Evolutionary conservation across 2,888 invertebrate genomes (phyloP).

Genomic region (Crematogaster levior): DNA sequence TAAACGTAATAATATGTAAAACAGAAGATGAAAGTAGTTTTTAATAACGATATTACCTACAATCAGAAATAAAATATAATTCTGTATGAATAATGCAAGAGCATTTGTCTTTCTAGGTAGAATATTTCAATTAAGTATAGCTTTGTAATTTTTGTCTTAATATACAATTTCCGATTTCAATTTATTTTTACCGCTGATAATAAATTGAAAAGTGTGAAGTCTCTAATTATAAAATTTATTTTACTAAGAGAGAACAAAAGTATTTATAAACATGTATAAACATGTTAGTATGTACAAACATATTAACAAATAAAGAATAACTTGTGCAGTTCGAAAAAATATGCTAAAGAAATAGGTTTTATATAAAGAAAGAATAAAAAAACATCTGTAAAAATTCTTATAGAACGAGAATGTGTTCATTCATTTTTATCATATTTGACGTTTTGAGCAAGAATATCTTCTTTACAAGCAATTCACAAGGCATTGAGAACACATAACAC

Average conservation of each 20-base stretch:
- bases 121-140: conserved; percentile 25
- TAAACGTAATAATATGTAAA: conserved; percentile 34
- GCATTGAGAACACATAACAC: too few species aligned
- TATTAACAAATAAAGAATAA: not conserved
- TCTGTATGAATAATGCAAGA: conserved; percentile 10
- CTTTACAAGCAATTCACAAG: not conserved
- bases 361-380: not conserved
- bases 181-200: not conserved
- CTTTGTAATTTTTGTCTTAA: not conserved
- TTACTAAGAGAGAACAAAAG: not conserved
- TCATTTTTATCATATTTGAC: not conserved
- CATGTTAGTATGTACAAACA: too few species aligned
- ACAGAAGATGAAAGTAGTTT: conserved; percentile 12
- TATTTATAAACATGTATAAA: too few species aligned
- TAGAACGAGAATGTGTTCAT: conserved; percentile 15
- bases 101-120: not conserved
- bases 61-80: conserved; percentile 33
- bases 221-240: not conserved
- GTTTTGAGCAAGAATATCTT: not conserved
- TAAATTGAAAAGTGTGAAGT: not conserved
- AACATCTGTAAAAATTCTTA: not conserved
- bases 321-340: not conserved
- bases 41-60: conserved; percentile 16
- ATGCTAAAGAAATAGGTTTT: conserved; percentile 7
- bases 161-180: not conserved